phyloP scores from a whole-genome alignment of 2,797 vertebrate genomes.

The Bovichtus variegatus region DNA sequence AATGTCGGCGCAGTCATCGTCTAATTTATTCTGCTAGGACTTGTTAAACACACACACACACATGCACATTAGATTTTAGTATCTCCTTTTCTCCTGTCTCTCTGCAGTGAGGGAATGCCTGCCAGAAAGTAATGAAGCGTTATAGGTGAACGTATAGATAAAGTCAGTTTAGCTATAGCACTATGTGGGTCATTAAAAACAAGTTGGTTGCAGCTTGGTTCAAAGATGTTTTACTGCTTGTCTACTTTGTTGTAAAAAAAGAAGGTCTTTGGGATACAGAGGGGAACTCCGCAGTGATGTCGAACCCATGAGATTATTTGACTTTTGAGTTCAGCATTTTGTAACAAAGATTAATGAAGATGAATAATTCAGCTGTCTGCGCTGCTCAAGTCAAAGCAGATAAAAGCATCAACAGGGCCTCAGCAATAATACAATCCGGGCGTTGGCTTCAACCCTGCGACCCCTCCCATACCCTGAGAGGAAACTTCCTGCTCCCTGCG shows the following conservation, averaged over 20 bases:
- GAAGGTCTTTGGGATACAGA: no score
- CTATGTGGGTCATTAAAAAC: no score
- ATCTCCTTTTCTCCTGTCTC: background rate
- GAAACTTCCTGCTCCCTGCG: conserved; percentile 22
- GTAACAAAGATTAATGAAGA: background rate
- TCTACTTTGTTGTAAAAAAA: no score
- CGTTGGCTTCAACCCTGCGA: conserved; percentile 49
- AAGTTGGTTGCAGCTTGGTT: no score
- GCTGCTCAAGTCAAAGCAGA: background rate
- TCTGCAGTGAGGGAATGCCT: background rate
- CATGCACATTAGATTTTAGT: background rate
- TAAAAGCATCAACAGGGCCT: conserved; percentile 10
- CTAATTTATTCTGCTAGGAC: conserved; percentile 16
- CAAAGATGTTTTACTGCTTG: no score
- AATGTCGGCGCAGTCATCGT: no score
- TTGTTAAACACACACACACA: background rate
- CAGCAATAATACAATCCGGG: conserved; percentile 43
- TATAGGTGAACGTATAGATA: background rate
- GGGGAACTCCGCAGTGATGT: no score
- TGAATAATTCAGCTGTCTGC: conserved; percentile 31
- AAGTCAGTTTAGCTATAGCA: background rate
- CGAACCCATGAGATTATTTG: no score
- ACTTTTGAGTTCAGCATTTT: no score
- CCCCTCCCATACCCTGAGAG: conserved; percentile 32
- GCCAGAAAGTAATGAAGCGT: background rate